Evolutionary conservation across 2,113 vertebrate genomes (phyloP), one percentile per base, ranked within the genome.

Genomic region (Entelurus aequoreus): DNA sequence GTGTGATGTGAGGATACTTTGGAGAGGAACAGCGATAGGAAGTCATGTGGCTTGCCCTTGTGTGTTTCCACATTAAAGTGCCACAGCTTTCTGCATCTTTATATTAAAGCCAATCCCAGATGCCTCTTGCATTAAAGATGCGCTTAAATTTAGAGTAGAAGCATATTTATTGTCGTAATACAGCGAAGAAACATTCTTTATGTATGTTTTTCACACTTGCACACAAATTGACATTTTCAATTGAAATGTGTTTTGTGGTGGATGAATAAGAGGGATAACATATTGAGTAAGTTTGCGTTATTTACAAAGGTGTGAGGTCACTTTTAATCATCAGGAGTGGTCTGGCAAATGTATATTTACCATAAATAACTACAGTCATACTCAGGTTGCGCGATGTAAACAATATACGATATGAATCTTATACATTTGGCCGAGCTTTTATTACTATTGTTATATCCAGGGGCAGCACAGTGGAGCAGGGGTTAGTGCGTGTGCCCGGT

Each of bases 151-250:
- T 28, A 74, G 60, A 36, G 42, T 50, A 70, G 53, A 68, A 61
- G 63, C 42, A 74, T 36, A 63, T 81, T 70, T 71, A 81, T 79
- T 55, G 78, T 60, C 66, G 65, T 74, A 65, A 80, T 49, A 70
- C 65, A 61, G 57, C 42, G 21, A 4, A 72, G 53, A 63, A 70
- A 52, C 68, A 74, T 82, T 63, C 49, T 81, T 75, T 66, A 79
- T 74, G 61, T 59, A 78, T 64, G 54, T 64, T 66, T 14, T 54
- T 19, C 58, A 68, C 54, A 38, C 28, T 19, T 59, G 37, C 8
- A 48, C 63, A 62, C 38, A 38, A 0, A 56, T 15, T 49, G 19
- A 66, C 51, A 6, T 51, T 68, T 59, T 51, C 10, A 62, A 71
- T 28, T 60, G 48, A 48, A 74, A 75, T 71, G 46, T 60, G 57